Conservation (phyloP, 1,140 invertebrate species). For the Ostrea edulis region DNA sequence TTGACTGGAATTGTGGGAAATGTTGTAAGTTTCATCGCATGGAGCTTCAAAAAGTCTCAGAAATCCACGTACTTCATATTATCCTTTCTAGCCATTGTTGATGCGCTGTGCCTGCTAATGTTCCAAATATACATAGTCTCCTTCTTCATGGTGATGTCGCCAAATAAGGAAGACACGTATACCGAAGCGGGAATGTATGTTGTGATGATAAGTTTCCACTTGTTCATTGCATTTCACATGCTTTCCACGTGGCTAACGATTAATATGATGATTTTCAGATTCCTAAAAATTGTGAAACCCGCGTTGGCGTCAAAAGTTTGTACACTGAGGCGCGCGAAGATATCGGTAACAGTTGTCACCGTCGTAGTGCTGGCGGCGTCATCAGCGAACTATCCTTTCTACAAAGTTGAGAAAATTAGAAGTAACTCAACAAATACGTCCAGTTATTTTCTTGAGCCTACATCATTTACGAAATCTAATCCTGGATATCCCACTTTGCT, state of each 20-base stretch:
- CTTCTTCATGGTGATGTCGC: slow-evolving; percentile 30
- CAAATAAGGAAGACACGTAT: slow-evolving; percentile 6
- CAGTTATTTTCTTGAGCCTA: slow-evolving; percentile 14
- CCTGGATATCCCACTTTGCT: slow-evolving; percentile 4
- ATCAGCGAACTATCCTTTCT: slow-evolving; percentile 20
- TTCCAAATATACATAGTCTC: neutral
- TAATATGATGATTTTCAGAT: slow-evolving; percentile 25
- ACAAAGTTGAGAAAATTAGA: slow-evolving; percentile 9
- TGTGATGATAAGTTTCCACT: slow-evolving; percentile 39
- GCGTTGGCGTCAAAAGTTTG: neutral
- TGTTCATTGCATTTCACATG: slow-evolving; percentile 32
- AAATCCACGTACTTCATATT: neutral
- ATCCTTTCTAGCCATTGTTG: slow-evolving; percentile 18
- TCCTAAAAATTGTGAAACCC: neutral
- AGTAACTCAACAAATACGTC: neutral
- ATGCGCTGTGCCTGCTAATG: neutral
- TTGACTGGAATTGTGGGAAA: slow-evolving; percentile 32
- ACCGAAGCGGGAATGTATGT: slow-evolving; percentile 16
- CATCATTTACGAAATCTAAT: neutral
- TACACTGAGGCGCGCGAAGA: slow-evolving; percentile 4
- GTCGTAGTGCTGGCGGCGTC: neutral
- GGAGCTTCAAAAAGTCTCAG: neutral
- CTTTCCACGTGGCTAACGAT: slow-evolving; percentile 34
- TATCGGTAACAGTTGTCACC: neutral
- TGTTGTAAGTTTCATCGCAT: slow-evolving; percentile 17